Conservation (phyloP, 2,797 vertebrate genomes). For the Xerus rutilus region DNA sequence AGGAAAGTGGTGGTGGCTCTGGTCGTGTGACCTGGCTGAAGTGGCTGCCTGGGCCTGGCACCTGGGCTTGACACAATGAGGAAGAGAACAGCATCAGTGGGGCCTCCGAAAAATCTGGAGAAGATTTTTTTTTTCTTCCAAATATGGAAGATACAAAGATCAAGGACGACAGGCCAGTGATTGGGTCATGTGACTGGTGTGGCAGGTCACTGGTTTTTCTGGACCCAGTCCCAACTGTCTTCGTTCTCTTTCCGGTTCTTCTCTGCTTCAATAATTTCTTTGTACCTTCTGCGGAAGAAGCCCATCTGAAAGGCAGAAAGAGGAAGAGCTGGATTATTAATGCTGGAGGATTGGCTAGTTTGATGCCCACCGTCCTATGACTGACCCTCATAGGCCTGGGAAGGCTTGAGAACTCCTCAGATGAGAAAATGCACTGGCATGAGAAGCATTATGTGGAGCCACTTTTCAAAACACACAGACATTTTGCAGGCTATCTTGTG, state of each 20-base stretch:
- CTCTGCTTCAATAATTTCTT: constrained; percentile 98
- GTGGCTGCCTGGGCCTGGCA: constrained; percentile 88
- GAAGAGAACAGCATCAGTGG: constrained; percentile 89
- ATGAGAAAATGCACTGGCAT: neutral
- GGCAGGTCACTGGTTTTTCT: constrained; percentile 96
- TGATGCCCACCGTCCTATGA: neutral
- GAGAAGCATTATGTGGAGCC: neutral
- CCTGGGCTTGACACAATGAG: constrained; percentile 87
- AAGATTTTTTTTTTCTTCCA: constrained; percentile 96
- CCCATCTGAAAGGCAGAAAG: constrained; percentile 93
- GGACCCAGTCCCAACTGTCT: constrained; percentile 99
- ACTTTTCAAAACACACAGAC: neutral
- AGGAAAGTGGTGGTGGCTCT: constrained; percentile 89
- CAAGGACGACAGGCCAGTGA: constrained; percentile 89
- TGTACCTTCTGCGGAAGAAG: constrained; percentile 98
- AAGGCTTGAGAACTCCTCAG: neutral
- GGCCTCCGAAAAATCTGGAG: constrained; percentile 99
- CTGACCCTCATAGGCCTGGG: no score
- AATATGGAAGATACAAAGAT: constrained; percentile 99
- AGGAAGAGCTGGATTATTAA: constrained; percentile 27
- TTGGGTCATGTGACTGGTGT: constrained; percentile 84
- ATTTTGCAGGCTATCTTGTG: neutral
- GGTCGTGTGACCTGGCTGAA: constrained; percentile 89
- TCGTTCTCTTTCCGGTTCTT: constrained; percentile 98
- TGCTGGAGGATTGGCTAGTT: neutral